Evolutionary conservation across 2,113 vertebrate genomes (phyloP), one percentile per base, ranked within the genome.

Genomic region (Zapornia atra): DNA sequence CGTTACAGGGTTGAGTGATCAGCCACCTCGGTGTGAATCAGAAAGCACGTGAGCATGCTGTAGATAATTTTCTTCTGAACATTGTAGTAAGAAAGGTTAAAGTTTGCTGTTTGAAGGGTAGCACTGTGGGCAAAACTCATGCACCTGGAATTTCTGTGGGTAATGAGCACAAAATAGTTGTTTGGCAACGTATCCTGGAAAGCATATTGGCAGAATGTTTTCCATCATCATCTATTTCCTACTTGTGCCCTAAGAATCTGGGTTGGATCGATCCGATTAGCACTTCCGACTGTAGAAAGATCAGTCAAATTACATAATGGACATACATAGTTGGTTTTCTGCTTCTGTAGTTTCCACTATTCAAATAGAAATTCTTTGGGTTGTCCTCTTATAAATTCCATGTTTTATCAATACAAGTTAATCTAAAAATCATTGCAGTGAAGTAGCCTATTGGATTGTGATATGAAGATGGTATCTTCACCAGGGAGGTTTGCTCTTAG

Each of bases 281-380:
- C 10, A 11, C 78, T 94, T 85, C 64, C 78, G 94, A 82, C 54
- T 90, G 68, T 48, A 84, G 82, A 80, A 95, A 69, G 88, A 79
- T 81, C 75, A 91, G 40, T 90, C 91, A 95, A 94, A 81, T 70
- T 63, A 11, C 31, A 26, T 80, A 86, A 72, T 48, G 20, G 10
- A 6, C 46, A 40, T 63, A 68, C 68, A 31, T n/a, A 36, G 61
- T 80, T 85, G 53, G 34, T 46, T 89, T 91, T 91, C 80, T 96
- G 83, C 93, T 91, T 94, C 91, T 94, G 71, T 89, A 91, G 61
- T 85, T 95, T 88, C 87, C 94, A 88, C 70, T 93, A 29, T 92
- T 86, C 70, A 50, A 91, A 71, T n/a, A 68, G 16, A 93, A 75
- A 90, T 90, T 66, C 57, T 77, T 90, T 72, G 29, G 92, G 71